Evolutionary conservation across 1,140 invertebrate species (phyloP), one percentile per base, ranked within the genome.

Genomic region (Drosophila takahashii): DNA sequence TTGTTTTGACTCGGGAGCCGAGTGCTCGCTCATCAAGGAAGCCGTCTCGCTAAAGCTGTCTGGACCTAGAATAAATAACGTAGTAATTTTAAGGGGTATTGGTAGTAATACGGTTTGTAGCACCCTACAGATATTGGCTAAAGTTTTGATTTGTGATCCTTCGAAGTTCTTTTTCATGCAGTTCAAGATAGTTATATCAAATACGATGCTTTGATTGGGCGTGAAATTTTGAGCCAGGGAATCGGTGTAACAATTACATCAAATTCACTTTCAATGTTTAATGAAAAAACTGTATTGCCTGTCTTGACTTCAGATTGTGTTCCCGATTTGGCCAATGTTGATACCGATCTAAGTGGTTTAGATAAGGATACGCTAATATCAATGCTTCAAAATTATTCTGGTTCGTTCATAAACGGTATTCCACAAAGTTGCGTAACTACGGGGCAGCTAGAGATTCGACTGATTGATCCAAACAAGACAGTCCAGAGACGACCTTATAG

Each of bases 401-500:
- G 11, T 18, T 59, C 34, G 3, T 67, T 50, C 13, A 44, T 67
- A 18, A 48, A 44, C 29, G 29, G 45, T n/a, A 36, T 60, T 7
- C 45, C 54, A 66, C 27, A 59, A 11, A 44, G 36, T 10, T 36
- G 26, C 15, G 26, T 50, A 34, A 41, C 44, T 26, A 50, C 44
- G 2, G 62, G 37, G 13, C 62, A 59, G 13, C 2, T 51, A 34
- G 29, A 66, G 10, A 44, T 41, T 50, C 45, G 56, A 10, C 27
- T 51, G 29, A 67, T 51, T 60, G 37, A 60, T 44, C 29, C n/a
- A 34, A 51, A 60, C 9, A 61, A 51, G 18, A 51, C 11, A 8
- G 18, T 44, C n/a, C n/a, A 36, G 36, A 50, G 62, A 7, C 32
- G 39, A 9, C 41, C 61, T 10, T 51, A 51, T 7, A 2, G 27